A percentile compares a stretch with the other conserved stretches of the same genome.
phyloP scores from a whole-genome alignment of 2,888 invertebrate species.

The Nephrotoma appendiculata region DNA sequence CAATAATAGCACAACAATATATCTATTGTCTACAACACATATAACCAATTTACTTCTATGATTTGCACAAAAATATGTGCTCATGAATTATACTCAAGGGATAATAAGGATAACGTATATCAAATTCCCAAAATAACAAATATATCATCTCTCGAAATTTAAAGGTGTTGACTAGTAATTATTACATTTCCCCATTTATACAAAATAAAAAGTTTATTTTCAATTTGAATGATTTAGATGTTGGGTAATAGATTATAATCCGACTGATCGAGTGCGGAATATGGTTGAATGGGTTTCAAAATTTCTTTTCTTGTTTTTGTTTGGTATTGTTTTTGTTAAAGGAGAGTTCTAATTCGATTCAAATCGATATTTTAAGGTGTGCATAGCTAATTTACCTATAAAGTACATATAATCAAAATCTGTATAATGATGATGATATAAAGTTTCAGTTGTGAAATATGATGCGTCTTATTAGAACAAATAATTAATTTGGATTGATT shows the following conservation, averaged over 20 bases:
- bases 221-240: background rate
- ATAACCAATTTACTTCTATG: background rate
- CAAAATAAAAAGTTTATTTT: background rate
- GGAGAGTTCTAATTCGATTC: background rate
- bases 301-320: background rate
- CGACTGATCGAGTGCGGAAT: background rate
- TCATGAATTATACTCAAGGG: background rate
- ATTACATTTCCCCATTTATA: background rate
- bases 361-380: background rate
- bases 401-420: background rate
- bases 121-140: background rate
- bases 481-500: background rate
- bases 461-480: background rate
- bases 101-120: background rate
- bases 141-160: background rate
- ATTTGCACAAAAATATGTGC: background rate
- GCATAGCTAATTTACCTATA: background rate
- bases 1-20: background rate
- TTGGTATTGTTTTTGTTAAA: background rate
- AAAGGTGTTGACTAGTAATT: background rate
- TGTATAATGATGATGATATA: background rate
- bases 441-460: background rate
- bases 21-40: background rate
- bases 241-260: background rate
- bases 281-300: background rate